These are phyloP conservation scores for Burhinus bistriatus DNA, from an alignment of 2,113 vertebrate species.

Conservation along the genomic window DNA sequence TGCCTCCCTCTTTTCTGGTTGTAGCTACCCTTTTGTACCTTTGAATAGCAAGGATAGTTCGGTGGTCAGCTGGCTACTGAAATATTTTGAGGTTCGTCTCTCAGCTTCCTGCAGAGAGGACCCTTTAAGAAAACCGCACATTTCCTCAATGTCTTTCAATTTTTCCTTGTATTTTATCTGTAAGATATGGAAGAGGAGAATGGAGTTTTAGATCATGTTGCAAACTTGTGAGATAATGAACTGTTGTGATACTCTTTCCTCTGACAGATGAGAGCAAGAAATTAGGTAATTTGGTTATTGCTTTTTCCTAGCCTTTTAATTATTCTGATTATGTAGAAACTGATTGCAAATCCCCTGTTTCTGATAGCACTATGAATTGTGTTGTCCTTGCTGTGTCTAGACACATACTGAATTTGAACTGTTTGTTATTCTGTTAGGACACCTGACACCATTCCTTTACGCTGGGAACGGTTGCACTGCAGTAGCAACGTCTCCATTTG, in stretches of 20 bases:
- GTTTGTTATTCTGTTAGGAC: not conserved
- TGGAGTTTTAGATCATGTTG: not conserved
- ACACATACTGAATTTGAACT: not conserved
- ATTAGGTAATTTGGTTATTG: not conserved
- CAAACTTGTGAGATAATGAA: no score
- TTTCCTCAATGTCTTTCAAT: conserved; percentile 4
- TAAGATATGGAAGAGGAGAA: not conserved
- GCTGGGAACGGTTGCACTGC: not conserved
- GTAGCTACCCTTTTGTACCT: conserved; percentile 33
- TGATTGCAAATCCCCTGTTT: not conserved
- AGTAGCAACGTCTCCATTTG: not conserved
- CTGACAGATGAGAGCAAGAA: not conserved
- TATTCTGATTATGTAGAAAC: not conserved
- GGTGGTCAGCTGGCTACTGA: not conserved
- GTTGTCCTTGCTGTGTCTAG: not conserved
- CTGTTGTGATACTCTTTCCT: not conserved
- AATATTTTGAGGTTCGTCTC: not conserved
- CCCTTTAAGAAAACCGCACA: conserved; percentile 5
- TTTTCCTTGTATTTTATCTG: conserved; percentile 3
- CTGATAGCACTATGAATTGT: not conserved
- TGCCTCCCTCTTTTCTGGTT: not conserved
- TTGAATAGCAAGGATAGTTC: conserved; percentile 8
- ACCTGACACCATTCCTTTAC: not conserved
- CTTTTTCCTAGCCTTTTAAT: not conserved
- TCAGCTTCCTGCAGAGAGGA: conserved; percentile 44